phyloP scores from a whole-genome alignment of 2,888 invertebrate genomes.

The Nymphalis c-album region DNA sequence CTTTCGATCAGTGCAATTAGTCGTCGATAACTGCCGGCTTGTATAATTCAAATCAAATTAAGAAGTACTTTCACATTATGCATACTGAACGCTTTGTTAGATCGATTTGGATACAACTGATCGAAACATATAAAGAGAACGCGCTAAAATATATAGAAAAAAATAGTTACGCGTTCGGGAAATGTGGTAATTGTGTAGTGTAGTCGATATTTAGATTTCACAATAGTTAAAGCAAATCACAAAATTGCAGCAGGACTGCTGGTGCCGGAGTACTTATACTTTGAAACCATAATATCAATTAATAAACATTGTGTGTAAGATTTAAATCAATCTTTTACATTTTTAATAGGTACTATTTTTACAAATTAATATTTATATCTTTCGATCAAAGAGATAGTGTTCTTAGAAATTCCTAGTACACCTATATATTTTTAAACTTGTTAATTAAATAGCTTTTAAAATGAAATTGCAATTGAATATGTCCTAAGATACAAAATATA shows the following conservation, averaged over 20 bases:
- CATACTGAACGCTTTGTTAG: neutral
- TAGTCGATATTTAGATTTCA: too few relatives aligned
- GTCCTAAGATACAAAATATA: constrained; percentile 6
- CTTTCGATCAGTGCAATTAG: constrained; percentile 57
- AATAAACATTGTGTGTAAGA: too few relatives aligned
- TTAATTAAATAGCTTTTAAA: neutral
- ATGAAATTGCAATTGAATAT: neutral
- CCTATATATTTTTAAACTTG: constrained; percentile 2
- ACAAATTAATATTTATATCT: neutral
- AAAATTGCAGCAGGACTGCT: too few relatives aligned
- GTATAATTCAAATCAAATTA: constrained; percentile 49
- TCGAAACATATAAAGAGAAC: too few relatives aligned
- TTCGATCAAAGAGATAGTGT: neutral
- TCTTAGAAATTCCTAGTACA: neutral
- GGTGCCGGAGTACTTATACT: too few relatives aligned
- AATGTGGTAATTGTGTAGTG: too few relatives aligned
- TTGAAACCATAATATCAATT: too few relatives aligned
- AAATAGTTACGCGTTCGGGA: too few relatives aligned
- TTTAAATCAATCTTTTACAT: too few relatives aligned
- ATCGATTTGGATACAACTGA: constrained; percentile 8
- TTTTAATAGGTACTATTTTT: constrained; percentile 4
- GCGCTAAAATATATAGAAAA: too few relatives aligned
- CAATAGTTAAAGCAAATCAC: too few relatives aligned
- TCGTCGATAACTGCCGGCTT: constrained; percentile 43
- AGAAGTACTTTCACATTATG: constrained; percentile 50